Base-by-base conservation (phyloP, 2,888 invertebrate species). In the Orthonevra nobilis region DNA sequence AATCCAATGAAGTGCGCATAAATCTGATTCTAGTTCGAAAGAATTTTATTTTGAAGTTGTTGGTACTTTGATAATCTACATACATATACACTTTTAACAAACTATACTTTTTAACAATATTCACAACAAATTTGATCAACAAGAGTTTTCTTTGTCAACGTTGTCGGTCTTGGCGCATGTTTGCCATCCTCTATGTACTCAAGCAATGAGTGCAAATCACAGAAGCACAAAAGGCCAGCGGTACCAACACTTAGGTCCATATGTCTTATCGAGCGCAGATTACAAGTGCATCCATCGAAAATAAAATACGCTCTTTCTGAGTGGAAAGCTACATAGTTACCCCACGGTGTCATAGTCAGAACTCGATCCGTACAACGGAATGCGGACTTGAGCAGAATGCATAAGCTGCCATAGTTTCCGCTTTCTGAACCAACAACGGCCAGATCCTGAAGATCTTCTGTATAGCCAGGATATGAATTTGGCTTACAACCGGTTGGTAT, bases 261-360 rank as follows among this genome's bases (percentile, higher is more conserved):
- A 52, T 86, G 85, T 0, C 87, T 84, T 60, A 88, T 87, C 9
- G 87, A 85, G 60, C 86, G 83, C 12, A 87, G 79, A 70, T 87
- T 85, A 60, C 88, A 88, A 4, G 86, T 87, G 52, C 88, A 88
- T 4, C 88, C 88, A 72, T 87, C 86, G 19, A 86, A 88, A 0
- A 88, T 36, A 30, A 84, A 86, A 74, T 83, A 87, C 0, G 44
- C 26, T 20, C 77, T 61, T 20, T 81, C 82, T 12, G 82, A 83
- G 42, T 84, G 85, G 38, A 88, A 89, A 1, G 86, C 84, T 0
- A 88, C 85, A 82, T 86, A 89, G 56, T 87, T 88, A 5, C 87
- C 87, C 87, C 87, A 88, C 1, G 87, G 87, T 0, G 89, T 88
- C 84, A 88, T 86, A 0, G 84, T 82, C 0, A 89, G 81, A 3